A percentile compares a stretch with the other conserved stretches of the same genome.
These are phyloP conservation scores for Julus scandinavius DNA, from an alignment of 2,888 invertebrate genomes.

Conservation along the genomic window DNA sequence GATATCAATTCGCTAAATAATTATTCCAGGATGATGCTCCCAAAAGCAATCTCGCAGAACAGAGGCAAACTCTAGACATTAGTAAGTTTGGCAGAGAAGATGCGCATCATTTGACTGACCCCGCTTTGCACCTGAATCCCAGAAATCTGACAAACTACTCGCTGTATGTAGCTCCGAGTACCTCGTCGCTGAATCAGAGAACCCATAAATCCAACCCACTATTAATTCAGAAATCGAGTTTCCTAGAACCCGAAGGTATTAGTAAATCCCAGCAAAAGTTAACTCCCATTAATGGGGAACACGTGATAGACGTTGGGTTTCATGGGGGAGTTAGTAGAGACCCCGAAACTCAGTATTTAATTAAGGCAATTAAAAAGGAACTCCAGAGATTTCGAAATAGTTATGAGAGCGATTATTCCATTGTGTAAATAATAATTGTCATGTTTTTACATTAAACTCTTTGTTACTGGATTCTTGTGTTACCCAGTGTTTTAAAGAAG, in stretches of 20 bases:
- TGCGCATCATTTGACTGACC: neutral
- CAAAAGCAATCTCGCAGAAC: neutral
- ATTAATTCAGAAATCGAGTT: neutral
- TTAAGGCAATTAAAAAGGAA: constrained; percentile 47
- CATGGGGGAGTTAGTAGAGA: neutral
- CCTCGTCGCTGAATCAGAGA: neutral
- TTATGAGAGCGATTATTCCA: constrained; percentile 10
- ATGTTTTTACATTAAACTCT: neutral
- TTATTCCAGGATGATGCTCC: neutral
- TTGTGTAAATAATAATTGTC: neutral
- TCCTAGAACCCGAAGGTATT: neutral
- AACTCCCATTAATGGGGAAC: constrained; percentile 33
- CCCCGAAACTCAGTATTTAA: constrained; percentile 47
- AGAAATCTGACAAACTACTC: neutral
- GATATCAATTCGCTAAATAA: neutral
- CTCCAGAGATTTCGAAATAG: constrained; percentile 48
- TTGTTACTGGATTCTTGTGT: neutral
- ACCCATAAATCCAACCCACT: neutral
- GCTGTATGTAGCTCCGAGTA: neutral
- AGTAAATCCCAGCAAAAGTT: neutral
- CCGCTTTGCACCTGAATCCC: neutral
- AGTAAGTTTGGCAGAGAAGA: neutral
- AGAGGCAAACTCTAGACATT: neutral
- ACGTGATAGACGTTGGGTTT: neutral
- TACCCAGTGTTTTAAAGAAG: too few species aligned